These are phyloP conservation scores for Hirtodrosophila cameraria DNA, from an alignment of 2,888 invertebrate species.

Conservation along the genomic window DNA sequence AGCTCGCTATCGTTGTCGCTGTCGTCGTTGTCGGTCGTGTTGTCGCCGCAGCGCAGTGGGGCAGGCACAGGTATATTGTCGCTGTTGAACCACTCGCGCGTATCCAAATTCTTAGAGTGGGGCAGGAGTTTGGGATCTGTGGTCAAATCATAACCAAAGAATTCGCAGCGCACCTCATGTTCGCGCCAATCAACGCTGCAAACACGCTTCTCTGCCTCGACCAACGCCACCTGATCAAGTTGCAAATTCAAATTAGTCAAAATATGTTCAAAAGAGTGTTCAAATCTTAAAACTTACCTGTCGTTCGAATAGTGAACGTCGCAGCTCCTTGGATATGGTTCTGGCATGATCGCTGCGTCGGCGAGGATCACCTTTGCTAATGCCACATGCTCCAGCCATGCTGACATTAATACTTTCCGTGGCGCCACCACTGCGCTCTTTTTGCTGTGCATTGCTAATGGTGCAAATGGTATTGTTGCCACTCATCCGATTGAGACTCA, in stretches of 20 bases:
- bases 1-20: slow-evolving; percentile 48
- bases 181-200: slow-evolving; percentile 80
- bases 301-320: slow-evolving; percentile 82
- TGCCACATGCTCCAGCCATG: too few species aligned
- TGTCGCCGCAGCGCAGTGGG: slow-evolving; percentile 80
- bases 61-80: slow-evolving; percentile 75
- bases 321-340: slow-evolving; percentile 78
- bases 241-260: not conserved
- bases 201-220: slow-evolving; percentile 82
- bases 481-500: slow-evolving; percentile 24
- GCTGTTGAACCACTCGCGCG: slow-evolving; percentile 82
- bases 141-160: slow-evolving; percentile 81
- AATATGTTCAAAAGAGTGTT: not conserved
- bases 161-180: slow-evolving; percentile 82
- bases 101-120: slow-evolving; percentile 81
- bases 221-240: slow-evolving; percentile 77
- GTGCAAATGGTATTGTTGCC: slow-evolving; percentile 57
- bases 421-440: slow-evolving; percentile 13
- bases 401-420: slow-evolving; percentile 3
- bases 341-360: slow-evolving; percentile 12
- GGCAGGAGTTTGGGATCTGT: slow-evolving; percentile 79
- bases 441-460: slow-evolving; percentile 28
- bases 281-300: slow-evolving; percentile 65
- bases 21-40: too few species aligned
- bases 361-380: slow-evolving; percentile 7